Evolutionary conservation across 2,797 vertebrate species (phyloP), one percentile per base, ranked within the genome.

Genomic region (Pelochelys cantorii): DNA sequence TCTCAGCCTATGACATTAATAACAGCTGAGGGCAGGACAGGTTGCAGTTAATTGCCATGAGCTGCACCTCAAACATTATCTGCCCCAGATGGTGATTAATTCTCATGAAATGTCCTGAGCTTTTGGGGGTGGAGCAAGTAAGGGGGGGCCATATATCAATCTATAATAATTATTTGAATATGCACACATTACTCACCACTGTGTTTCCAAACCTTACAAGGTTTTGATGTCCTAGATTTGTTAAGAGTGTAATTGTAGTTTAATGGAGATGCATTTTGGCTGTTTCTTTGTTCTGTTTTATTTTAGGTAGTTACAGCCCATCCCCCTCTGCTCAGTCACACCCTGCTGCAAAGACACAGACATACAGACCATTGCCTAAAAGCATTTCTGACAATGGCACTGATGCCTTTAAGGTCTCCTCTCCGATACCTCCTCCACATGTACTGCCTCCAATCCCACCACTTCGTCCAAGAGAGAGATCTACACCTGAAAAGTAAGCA

Each of bases 321-420:
- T 96, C 98, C 60, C 96, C 97, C 95, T 92, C 98, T 75, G 97
- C 99, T 95, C 98, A 99, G 96, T 98, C 99, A 84, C 99, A 99
- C 95, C 99, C 99, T 1, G 98, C 99, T 31, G 99, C 99, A 68
- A 98, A 98, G 96, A 99, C 98, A 2, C 99, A 99, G 96, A 99
- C 99, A 0, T 99, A 99, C 98, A 98, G 99, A 79, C 99, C 99
- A 0, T 97, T 99, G 80, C 98, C 99, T 93, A 99, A 99, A 97
- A 99, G 99, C 17, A 98, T 98, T 93, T 99, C 98, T 0, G 99
- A 99, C 96, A 98, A 98, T 3, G 91, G 98, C 95, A 96, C 98
- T 0, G 94, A 98, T 81, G 86, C 97, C 96, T 98, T 98, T 89
- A 98, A 98, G 91, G 98, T 98, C 59, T 97, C 97, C 0, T 98